Percentiles rank a stretch among this genome's conserved stretches.
Evolutionary conservation across 2,888 invertebrate species (phyloP).

Genomic region (Lepas anatifera): DNA sequence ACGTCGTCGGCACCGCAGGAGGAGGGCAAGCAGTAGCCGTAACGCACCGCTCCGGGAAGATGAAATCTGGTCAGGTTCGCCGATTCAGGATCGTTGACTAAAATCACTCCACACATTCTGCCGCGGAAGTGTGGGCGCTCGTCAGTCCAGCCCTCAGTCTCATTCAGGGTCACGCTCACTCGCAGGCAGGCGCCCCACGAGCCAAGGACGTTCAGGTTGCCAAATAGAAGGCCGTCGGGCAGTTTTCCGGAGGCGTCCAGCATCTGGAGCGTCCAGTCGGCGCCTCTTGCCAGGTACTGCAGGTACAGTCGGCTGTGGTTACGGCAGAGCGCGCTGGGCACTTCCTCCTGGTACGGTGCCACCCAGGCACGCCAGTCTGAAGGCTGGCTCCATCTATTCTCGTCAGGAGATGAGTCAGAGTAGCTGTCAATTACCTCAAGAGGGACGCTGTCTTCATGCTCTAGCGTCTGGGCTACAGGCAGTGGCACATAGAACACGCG

Average conservation of each 20-base stretch:
- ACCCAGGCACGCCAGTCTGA: background rate
- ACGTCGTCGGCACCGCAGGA: background rate
- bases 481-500: too few relatives aligned
- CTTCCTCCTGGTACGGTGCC: background rate
- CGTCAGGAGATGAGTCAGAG: too few relatives aligned
- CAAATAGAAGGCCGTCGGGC: conserved; percentile 1
- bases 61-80: too few relatives aligned
- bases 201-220: background rate
- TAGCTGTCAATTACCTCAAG: too few relatives aligned
- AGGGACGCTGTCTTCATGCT: too few relatives aligned
- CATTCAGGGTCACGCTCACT: background rate
- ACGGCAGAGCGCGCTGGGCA: background rate
- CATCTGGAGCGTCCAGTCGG: background rate
- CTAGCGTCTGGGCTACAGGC: too few relatives aligned
- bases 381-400: too few relatives aligned
- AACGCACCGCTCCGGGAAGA: background rate
- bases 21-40: conserved; percentile 3
- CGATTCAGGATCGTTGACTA: background rate
- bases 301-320: background rate
- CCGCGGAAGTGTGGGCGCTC: background rate
- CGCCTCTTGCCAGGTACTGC: background rate
- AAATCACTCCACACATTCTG: background rate
- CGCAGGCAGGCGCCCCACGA: background rate
- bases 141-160: background rate
- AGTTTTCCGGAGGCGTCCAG: conserved; percentile 1